Evolutionary conservation across 2,113 vertebrate genomes (phyloP).

Genomic region (Psammodynastes pulverulentus): DNA sequence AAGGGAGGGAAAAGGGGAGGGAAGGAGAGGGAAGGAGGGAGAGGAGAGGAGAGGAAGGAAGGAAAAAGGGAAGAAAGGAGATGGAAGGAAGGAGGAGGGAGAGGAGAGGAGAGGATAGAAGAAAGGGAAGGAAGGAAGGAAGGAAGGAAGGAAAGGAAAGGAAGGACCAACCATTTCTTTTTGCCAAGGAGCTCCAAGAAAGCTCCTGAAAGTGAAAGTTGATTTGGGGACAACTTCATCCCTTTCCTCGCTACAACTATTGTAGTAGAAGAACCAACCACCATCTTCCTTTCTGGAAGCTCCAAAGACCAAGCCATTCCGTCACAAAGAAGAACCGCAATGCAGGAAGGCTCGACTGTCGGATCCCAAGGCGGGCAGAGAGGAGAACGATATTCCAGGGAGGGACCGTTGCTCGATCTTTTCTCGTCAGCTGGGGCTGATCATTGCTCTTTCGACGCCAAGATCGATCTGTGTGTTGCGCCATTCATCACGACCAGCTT

Average conservation of each 20-base stretch:
- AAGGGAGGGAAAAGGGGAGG: too few species aligned
- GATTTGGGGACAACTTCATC: neutral
- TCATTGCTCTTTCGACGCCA: slow-evolving; percentile 54
- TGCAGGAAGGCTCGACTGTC: neutral
- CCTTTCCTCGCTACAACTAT: neutral
- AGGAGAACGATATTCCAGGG: slow-evolving; percentile 19
- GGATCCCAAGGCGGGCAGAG: neutral
- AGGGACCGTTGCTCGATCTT: neutral
- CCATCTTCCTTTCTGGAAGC: neutral
- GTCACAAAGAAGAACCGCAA: neutral
- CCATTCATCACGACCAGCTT: slow-evolving; percentile 58
- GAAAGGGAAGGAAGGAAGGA: neutral
- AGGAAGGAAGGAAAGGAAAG: neutral
- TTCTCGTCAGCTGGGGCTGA: neutral
- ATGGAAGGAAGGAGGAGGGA: too few species aligned
- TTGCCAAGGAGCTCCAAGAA: neutral
- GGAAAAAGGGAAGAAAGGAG: too few species aligned
- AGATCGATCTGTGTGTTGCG: slow-evolving; percentile 50
- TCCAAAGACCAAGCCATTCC: neutral
- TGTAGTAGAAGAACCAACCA: neutral
- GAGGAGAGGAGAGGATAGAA: too few species aligned
- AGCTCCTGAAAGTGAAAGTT: neutral
- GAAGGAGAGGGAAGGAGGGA: too few species aligned
- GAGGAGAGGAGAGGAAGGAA: too few species aligned
- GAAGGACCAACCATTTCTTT: neutral